Evolutionary conservation across 2,113 vertebrate species (phyloP).

Genomic region (Chaetorhynchus papuensis): DNA sequence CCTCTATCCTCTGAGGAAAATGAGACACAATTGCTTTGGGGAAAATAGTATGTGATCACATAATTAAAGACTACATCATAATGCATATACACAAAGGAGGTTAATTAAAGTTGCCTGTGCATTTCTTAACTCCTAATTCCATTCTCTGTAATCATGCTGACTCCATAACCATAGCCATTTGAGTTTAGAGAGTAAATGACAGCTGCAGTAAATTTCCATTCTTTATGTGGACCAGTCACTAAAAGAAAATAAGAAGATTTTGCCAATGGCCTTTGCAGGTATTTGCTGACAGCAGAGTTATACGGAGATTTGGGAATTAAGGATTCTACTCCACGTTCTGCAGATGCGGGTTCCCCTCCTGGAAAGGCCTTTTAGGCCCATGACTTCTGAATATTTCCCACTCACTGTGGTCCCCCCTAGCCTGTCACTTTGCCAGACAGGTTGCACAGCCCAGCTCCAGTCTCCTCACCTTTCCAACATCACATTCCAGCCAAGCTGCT

Average conservation of each 20-base stretch:
- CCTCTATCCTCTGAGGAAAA: slow-evolving; percentile 19
- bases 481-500: not conserved
- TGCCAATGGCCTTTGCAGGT: not conserved
- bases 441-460: not conserved
- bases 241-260: not conserved
- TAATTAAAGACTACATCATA: slow-evolving; percentile 61
- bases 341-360: not conserved
- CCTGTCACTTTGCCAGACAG: not conserved
- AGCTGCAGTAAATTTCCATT: slow-evolving; percentile 27
- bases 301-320: not conserved
- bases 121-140: slow-evolving; percentile 56
- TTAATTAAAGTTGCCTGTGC: slow-evolving; percentile 58
- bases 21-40: slow-evolving; percentile 11
- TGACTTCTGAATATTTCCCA: not conserved
- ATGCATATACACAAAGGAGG: slow-evolving; percentile 44
- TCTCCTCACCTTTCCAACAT: not conserved
- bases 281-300: not conserved
- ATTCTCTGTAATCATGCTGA: slow-evolving; percentile 47
- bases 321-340: not conserved
- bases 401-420: not conserved
- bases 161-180: slow-evolving; percentile 1
- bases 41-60: slow-evolving; percentile 32
- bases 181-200: slow-evolving; percentile 16
- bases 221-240: not conserved
- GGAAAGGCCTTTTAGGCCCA: not conserved